These are phyloP conservation scores for Chlorodrepanis virens DNA, from an alignment of 2,113 vertebrate genomes.

Conservation along the genomic window DNA sequence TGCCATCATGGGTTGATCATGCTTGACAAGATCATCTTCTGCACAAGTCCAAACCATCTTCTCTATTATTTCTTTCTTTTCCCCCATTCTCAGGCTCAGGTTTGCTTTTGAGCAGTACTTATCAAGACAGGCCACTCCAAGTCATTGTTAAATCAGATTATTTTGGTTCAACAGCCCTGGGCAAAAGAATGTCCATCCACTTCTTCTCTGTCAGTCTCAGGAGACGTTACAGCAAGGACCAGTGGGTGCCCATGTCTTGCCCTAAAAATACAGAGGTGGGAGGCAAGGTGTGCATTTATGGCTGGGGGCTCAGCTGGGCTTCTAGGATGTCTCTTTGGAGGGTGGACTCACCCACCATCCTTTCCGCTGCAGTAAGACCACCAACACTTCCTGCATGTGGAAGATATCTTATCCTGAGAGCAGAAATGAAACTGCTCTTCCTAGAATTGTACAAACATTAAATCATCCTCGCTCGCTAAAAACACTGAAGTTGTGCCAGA, in stretches of 20 bases:
- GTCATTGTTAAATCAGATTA: neutral
- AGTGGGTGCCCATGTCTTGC: neutral
- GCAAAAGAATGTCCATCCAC: neutral
- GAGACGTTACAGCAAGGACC: neutral
- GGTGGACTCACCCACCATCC: neutral
- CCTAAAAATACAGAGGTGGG: neutral
- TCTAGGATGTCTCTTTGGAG: fast-evolving
- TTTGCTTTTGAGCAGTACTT: neutral
- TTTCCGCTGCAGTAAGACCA: neutral
- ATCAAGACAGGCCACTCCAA: neutral
- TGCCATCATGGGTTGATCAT: fast-evolving
- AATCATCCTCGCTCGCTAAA: fast-evolving
- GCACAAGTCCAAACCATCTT: neutral
- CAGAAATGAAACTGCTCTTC: neutral
- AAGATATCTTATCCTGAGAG: neutral
- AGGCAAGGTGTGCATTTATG: neutral
- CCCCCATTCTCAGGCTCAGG: neutral
- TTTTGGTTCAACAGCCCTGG: neutral
- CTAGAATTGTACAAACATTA: neutral
- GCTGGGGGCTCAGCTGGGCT: neutral
- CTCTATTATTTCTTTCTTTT: neutral
- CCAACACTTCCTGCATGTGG: neutral
- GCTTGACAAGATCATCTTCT: neutral
- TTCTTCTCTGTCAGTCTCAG: neutral
- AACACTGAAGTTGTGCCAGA: neutral